Conservation (phyloP, 2,113 vertebrate species). For the Apteryx mantelli region DNA sequence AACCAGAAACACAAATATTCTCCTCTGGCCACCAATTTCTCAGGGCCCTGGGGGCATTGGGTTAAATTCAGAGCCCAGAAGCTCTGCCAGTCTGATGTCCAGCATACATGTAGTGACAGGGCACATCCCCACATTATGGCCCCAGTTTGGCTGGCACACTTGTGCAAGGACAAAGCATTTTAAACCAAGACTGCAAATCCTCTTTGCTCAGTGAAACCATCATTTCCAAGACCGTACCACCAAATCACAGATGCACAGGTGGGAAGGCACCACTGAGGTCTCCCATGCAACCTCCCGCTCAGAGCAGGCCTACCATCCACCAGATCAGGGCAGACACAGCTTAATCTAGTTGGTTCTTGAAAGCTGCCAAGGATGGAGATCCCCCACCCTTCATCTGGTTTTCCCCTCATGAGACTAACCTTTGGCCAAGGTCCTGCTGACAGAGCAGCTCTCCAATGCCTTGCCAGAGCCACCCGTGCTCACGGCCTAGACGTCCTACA, state of each 20-base stretch:
- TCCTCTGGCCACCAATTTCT: neutral
- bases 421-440: neutral
- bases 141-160: neutral
- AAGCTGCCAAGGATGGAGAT: neutral
- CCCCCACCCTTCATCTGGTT: neutral
- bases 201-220: neutral
- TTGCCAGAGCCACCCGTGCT: neutral
- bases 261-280: too few species aligned
- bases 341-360: neutral
- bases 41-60: neutral
- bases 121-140: neutral
- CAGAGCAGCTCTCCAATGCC: neutral
- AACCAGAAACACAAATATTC: neutral
- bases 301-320: neutral
- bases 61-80: neutral
- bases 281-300: neutral
- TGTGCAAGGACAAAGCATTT: neutral
- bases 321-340: neutral
- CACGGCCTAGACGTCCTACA: neutral
- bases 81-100: too few species aligned
- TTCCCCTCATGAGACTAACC: neutral
- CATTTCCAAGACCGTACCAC: neutral
- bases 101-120: too few species aligned
- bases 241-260: neutral
- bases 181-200: neutral